Conservation (phyloP, 2,113 vertebrate species). For the Parus major region DNA sequence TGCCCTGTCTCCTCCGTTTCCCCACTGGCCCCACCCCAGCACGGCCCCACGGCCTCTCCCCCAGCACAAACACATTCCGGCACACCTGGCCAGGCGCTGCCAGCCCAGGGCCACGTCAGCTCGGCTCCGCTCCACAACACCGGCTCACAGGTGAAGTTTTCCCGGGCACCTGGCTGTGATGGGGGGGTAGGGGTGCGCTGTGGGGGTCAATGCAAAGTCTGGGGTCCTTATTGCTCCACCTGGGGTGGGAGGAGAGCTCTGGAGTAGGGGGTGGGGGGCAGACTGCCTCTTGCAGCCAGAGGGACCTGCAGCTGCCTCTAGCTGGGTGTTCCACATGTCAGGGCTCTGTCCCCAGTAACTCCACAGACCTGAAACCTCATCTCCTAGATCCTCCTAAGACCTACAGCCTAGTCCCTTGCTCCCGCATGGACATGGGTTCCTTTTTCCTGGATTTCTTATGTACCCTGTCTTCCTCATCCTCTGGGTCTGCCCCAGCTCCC, state of each 20-base stretch:
- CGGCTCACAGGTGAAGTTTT: conserved; percentile 9
- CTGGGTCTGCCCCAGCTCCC: background rate
- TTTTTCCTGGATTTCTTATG: background rate
- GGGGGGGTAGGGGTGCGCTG: background rate
- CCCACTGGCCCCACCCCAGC: background rate
- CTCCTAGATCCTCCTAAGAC: background rate
- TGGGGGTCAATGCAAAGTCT: background rate
- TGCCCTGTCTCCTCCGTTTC: background rate
- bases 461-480: no score
- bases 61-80: conserved; percentile 64
- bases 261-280: background rate
- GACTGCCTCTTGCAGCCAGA: background rate
- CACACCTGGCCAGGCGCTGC: background rate
- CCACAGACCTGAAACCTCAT: background rate
- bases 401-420: background rate
- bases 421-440: background rate
- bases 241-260: background rate
- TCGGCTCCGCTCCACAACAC: background rate
- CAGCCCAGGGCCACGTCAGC: conserved; percentile 67
- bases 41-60: conserved; percentile 38
- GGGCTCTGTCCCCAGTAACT: rapidly evolving
- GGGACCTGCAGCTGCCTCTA: background rate
- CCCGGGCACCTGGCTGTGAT: background rate
- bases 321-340: rapidly evolving
- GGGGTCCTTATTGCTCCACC: background rate